Evolutionary conservation across 2,797 vertebrate species (phyloP), one percentile per base, ranked within the genome.

Genomic region (Esox lucius): DNA sequence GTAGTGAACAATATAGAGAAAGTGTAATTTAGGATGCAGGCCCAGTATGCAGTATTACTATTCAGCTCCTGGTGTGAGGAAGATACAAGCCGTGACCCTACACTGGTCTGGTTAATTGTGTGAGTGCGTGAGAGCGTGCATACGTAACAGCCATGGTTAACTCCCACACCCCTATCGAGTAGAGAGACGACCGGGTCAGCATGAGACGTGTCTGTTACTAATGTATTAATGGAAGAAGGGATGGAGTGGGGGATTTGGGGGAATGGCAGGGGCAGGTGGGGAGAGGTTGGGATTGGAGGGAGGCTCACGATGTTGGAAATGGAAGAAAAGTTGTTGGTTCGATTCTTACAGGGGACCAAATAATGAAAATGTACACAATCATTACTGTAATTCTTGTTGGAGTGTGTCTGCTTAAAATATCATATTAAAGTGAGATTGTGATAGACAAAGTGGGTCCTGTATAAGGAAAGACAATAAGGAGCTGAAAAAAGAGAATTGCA

Each of bases 191-290:
- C 22, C 53, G 53, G 16, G 53, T n/a, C 53, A 59, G 16, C 8
- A 7, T 15, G 62, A 62, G 59, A 13, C 59, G 59, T 62, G 26
- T 65, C 62, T 65, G 62, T 65, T 42, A 68, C 33, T 42, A 68
- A 68, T 68, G 35, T 39, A 33, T 42, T 68, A 19, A 39, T 68
- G 66, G 35, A 68, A 42, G 11, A 22, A 62, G 16, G 17, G 15
- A n/a, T 4, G 17, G 65, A 39, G 28, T 33, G 66, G 35, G 66
- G 17, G 19, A 42, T 13, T n/a, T 5, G 12, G 62, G 8, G 15
- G 62, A 26, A 26, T 15, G 35, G 19, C 35, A 11, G 3, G 16
- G 35, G 1, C 1, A 19, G 28, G 11, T 33, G 65, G 17, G 16
- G 28, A 5, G 31, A 67, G 16, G 31, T 16, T n/a, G 17, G 17